These are phyloP conservation scores for Myotis myotis DNA, from an alignment of 2,797 vertebrate genomes.

Conservation along the genomic window DNA sequence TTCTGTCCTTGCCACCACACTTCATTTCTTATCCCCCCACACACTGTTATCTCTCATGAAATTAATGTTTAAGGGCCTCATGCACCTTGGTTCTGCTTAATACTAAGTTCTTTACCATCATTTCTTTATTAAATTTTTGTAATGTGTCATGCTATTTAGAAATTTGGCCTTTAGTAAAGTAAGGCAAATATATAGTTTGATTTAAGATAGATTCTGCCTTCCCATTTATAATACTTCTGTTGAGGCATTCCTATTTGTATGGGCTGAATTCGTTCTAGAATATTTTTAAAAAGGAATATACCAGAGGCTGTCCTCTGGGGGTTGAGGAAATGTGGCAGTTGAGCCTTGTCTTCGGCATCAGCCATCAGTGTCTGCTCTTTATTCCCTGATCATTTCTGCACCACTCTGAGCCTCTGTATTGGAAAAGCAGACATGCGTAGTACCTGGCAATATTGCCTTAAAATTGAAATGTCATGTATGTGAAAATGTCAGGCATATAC, in stretches of 20 bases:
- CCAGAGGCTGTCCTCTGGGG: not conserved
- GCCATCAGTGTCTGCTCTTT: not conserved
- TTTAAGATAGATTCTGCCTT: not conserved
- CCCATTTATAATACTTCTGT: not conserved
- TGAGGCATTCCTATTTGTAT: not conserved
- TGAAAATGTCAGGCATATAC: not conserved
- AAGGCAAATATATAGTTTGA: not conserved
- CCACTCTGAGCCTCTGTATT: not conserved
- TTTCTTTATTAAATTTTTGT: slow-evolving; percentile 39
- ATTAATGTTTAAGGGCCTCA: not conserved
- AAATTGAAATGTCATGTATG: not conserved
- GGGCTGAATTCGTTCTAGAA: not conserved
- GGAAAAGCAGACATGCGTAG: not conserved
- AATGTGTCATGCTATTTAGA: slow-evolving; percentile 42
- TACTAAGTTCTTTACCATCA: not conserved
- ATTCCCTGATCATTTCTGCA: not conserved
- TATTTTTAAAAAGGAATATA: slow-evolving; percentile 2
- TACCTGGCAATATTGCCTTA: not conserved
- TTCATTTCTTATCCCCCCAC: not conserved
- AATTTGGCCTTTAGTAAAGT: not conserved
- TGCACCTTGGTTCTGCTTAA: not conserved
- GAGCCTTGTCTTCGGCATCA: not conserved
- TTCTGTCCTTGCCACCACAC: not conserved
- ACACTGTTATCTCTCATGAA: not conserved
- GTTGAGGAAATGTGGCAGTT: not conserved